Evolutionary conservation across 1,140 invertebrate genomes (phyloP).

Genomic region (Proctacanthus coquilletti): DNA sequence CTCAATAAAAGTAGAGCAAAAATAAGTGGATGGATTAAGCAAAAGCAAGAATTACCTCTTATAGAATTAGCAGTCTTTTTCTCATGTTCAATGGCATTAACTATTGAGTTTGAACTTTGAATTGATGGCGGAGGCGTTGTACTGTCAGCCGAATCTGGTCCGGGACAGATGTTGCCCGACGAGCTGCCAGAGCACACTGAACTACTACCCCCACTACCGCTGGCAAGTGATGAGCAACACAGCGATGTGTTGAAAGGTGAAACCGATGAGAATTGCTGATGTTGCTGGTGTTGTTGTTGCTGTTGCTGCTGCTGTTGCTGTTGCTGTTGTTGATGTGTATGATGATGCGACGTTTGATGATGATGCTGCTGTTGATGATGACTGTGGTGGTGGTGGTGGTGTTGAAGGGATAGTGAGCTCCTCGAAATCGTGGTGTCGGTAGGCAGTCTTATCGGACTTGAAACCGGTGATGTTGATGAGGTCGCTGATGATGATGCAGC

Average conservation of each 20-base stretch:
- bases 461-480: slow-evolving; percentile 4
- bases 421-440: slow-evolving; percentile 5
- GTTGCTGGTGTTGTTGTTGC: slow-evolving; percentile 2
- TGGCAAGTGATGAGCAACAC: background rate
- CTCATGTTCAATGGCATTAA: slow-evolving; percentile 26
- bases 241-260: background rate
- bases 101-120: slow-evolving; percentile 1
- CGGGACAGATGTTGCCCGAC: background rate
- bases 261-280: background rate
- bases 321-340: background rate
- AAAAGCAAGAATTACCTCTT: slow-evolving; percentile 31
- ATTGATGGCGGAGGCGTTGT: slow-evolving; percentile 8
- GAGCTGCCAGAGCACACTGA: background rate
- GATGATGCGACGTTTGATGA: background rate
- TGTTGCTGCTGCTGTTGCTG: background rate
- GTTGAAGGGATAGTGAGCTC: background rate
- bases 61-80: slow-evolving; percentile 45
- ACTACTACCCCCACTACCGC: background rate
- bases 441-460: slow-evolving; percentile 1
- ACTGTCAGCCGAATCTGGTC: slow-evolving; percentile 5
- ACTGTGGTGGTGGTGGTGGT: background rate
- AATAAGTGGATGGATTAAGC: too few relatives aligned
- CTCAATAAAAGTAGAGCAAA: too few relatives aligned
- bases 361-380: slow-evolving; percentile 2
- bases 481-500: slow-evolving; percentile 1